Percentiles rank a stretch among this genome's conserved stretches.
Evolutionary conservation across 2,888 invertebrate genomes (phyloP).

Genomic region (Lasius fuliginosus): DNA sequence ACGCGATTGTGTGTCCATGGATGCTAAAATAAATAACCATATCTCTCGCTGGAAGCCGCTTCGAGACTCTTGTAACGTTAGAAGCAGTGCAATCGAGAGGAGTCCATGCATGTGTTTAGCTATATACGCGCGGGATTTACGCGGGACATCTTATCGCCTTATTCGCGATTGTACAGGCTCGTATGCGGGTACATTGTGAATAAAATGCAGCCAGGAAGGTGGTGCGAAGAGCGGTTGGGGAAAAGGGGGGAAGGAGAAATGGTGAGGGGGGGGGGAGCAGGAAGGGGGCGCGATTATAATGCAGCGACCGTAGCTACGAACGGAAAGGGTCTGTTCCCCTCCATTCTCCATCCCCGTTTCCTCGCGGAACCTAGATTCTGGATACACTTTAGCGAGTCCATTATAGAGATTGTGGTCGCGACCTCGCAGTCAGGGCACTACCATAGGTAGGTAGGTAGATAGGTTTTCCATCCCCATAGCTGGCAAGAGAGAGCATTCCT

Average conservation of each 20-base stretch:
- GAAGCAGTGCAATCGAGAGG: conserved; percentile 6
- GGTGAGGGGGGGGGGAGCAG: neutral
- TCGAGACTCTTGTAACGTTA: conserved; percentile 33
- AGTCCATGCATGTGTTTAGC: conserved; percentile 41
- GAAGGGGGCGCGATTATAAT: conserved; percentile 70
- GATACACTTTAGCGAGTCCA: conserved; percentile 84
- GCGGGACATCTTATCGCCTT: conserved; percentile 43
- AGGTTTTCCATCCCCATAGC: conserved; percentile 75
- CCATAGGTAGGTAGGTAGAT: conserved; percentile 50
- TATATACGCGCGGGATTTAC: conserved; percentile 43
- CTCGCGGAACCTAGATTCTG: conserved; percentile 74
- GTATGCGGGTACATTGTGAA: conserved; percentile 72
- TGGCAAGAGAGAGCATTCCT: conserved; percentile 71
- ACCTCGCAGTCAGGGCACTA: conserved; percentile 73
- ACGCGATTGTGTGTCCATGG: conserved; percentile 15
- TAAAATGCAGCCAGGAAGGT: conserved; percentile 66
- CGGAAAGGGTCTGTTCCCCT: conserved; percentile 68
- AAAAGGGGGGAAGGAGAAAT: neutral
- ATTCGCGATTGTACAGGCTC: conserved; percentile 61
- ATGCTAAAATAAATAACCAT: conserved; percentile 31
- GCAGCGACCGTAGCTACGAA: conserved; percentile 69
- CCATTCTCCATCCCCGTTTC: conserved; percentile 62
- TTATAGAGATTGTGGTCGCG: conserved; percentile 85
- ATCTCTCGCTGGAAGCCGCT: conserved; percentile 3
- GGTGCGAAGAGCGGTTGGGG: conserved; percentile 24